Percentiles rank a stretch among this genome's conserved stretches.
Evolutionary conservation across 2,888 invertebrate species (phyloP).

Genomic region (Volucella zonaria): DNA sequence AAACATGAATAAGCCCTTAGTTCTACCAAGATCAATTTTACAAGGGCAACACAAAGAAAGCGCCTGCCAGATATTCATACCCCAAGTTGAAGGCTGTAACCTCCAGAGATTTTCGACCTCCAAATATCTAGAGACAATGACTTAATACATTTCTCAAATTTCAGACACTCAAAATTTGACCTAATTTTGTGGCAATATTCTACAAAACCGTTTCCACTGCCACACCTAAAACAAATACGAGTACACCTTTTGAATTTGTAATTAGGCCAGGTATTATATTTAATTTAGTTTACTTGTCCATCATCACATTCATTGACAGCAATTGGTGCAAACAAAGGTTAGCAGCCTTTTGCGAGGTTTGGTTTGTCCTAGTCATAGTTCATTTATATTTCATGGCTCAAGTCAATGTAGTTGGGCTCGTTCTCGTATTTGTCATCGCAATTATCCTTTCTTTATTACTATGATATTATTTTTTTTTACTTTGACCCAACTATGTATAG

Average conservation of each 20-base stretch:
- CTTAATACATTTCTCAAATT: not conserved
- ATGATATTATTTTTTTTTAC: not conserved
- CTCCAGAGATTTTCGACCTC: no score
- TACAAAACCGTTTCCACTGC: not conserved
- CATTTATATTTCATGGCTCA: slow-evolving; percentile 41
- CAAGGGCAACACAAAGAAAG: no score
- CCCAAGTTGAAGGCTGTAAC: no score
- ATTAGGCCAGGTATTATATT: not conserved
- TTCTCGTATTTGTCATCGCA: slow-evolving; percentile 18
- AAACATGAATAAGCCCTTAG: no score
- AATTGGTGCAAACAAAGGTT: slow-evolving; percentile 16
- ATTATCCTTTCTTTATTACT: not conserved
- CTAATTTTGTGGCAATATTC: not conserved
- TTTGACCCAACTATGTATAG: slow-evolving; percentile 74
- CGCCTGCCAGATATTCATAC: no score
- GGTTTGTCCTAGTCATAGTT: slow-evolving; percentile 13
- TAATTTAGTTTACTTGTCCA: not conserved
- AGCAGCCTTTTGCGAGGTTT: slow-evolving; percentile 39
- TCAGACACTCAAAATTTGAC: not conserved
- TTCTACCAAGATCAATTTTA: no score
- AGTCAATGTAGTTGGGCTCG: slow-evolving; percentile 26
- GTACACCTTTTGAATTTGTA: slow-evolving; percentile 12
- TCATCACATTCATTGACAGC: not conserved
- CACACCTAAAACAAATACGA: slow-evolving; percentile 4
- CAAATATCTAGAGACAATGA: no score